Percentiles rank a stretch among this genome's conserved stretches.
phyloP scores from a whole-genome alignment of 2,113 vertebrate species.

The Microtus oregoni region DNA sequence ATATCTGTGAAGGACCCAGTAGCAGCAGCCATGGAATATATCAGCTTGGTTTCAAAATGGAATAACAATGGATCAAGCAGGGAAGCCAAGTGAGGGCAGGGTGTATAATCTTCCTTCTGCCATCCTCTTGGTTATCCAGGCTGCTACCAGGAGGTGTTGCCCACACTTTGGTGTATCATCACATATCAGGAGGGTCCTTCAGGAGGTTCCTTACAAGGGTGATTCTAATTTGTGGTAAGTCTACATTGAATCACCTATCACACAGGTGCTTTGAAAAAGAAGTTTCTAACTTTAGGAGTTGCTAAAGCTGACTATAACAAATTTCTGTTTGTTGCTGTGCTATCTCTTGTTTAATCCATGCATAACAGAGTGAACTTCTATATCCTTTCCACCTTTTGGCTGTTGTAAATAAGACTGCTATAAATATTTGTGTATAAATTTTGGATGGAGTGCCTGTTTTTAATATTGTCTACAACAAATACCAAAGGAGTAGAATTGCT shows the following conservation, averaged over 20 bases:
- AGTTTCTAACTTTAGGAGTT: background rate
- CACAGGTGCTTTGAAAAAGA: background rate
- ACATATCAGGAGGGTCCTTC: background rate
- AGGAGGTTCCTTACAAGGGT: background rate
- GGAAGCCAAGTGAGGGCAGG: background rate
- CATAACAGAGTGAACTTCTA: background rate
- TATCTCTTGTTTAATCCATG: background rate
- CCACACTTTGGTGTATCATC: background rate
- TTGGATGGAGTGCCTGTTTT: background rate
- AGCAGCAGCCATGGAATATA: background rate
- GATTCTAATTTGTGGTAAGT: background rate
- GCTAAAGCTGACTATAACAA: background rate
- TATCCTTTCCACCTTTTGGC: background rate
- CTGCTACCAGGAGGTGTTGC: background rate
- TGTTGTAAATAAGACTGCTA: background rate
- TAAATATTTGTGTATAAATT: background rate
- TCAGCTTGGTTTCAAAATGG: background rate
- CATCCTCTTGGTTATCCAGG: background rate
- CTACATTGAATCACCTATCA: background rate
- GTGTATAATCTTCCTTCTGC: background rate
- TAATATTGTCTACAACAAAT: background rate
- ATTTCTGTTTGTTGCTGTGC: background rate
- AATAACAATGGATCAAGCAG: background rate
- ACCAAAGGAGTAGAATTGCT: background rate
- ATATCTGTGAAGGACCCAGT: background rate